Evolutionary conservation across 2,113 vertebrate species (phyloP), one percentile per base, ranked within the genome.

Genomic region (Barbus barbus): DNA sequence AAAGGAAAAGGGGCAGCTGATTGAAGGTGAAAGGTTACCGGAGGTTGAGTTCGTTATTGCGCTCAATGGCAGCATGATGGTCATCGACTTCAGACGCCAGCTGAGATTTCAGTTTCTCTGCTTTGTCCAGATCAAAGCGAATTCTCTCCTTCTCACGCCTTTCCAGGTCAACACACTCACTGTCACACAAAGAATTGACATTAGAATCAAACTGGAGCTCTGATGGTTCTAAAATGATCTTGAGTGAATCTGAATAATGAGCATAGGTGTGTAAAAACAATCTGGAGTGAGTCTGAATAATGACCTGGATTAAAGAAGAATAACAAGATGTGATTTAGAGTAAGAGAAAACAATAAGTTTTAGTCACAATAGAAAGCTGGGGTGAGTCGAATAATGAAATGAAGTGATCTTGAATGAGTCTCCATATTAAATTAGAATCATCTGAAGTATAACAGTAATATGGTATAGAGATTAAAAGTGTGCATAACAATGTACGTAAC

Each of bases 81-180:
- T 99, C 98, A 0, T 99, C 98, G 75, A 99, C 96, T 28, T 99
- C 98, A 0, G 96, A 93, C 4, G 97, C 97, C 90, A 99, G 95
- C 9, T 97, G 93, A 22, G 91, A 95, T 89, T 98, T 98, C 48
- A 97, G 92, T 84, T 96, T 97, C 79, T 98, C 98, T 0, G 96
- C 95, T 76, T 96, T 98, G 24, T 99, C 97, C 91, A 99, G 90
- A 89, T 98, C 97, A 0, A 91, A 94, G 0, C 94, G 92, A 48
- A 98, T 93, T 90, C 97, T 99, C 88, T 97, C 96, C 48, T 97
- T 99, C 90, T 99, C 97, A 85, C 96, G 91, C 87, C 93, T 91
- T 83, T 95, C 95, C 79, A 95, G 91, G 88, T 99, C 98, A 0
- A 96, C 93, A 24, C 92, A 90, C 85, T 97, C 97, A 88, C 98